A percentile compares a stretch with the other conserved stretches of the same genome.
These are phyloP conservation scores for Hoplias malabaricus DNA, from an alignment of 2,113 vertebrate genomes.

Conservation along the genomic window DNA sequence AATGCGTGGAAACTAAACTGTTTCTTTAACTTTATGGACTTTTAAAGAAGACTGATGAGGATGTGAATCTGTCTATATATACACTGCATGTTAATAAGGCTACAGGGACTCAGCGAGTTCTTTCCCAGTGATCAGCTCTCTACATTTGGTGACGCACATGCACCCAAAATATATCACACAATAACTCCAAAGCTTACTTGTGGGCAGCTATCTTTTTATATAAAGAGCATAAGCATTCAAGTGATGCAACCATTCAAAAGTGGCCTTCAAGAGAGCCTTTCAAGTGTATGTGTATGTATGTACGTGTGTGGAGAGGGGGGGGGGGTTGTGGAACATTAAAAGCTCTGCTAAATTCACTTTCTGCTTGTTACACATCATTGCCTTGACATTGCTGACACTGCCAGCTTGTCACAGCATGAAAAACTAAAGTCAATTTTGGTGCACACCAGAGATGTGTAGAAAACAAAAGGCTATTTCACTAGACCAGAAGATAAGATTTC, in stretches of 20 bases:
- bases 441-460: not conserved
- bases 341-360: not conserved
- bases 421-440: not conserved
- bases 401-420: not conserved
- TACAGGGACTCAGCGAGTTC: slow-evolving; percentile 17
- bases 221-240: not conserved
- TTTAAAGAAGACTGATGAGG: not conserved
- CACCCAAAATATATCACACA: slow-evolving; percentile 26
- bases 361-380: not conserved
- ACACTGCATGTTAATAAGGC: not conserved
- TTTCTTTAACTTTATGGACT: not conserved
- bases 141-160: not conserved
- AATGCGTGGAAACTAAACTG: no score
- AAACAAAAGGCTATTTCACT: not conserved
- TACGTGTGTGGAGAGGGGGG: no score
- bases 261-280: not conserved
- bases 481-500: not conserved
- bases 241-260: not conserved
- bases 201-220: slow-evolving; percentile 4
- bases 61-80: not conserved
- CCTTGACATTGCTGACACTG: not conserved
- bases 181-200: slow-evolving; percentile 7
- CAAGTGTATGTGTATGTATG: not conserved
- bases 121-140: slow-evolving; percentile 12
- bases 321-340: not conserved